phyloP scores from a whole-genome alignment of 2,888 invertebrate species.

The Ryuthela nishihirai region DNA sequence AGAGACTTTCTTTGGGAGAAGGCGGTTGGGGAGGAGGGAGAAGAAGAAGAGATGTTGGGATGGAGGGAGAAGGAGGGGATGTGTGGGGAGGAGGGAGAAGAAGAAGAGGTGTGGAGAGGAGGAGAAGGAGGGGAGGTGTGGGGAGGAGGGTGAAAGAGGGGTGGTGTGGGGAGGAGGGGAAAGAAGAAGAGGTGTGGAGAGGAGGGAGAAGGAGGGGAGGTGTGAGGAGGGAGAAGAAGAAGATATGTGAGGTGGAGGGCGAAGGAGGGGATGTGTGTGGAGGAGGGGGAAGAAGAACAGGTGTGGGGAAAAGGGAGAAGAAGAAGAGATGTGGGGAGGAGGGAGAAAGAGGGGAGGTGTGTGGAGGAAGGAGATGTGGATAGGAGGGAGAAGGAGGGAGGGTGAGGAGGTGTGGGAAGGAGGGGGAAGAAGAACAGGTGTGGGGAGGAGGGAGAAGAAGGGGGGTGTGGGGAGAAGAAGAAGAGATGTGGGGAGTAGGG shows the following conservation, averaged over 20 bases:
- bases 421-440: neutral
- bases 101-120: neutral
- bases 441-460: neutral
- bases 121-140: neutral
- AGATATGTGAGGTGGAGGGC: neutral
- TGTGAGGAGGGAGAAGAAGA: neutral
- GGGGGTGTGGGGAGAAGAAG: neutral
- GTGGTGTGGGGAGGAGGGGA: neutral
- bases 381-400: neutral
- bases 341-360: neutral
- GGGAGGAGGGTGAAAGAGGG: neutral
- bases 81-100: neutral
- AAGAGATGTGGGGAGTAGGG: neutral
- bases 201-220: neutral
- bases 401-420: neutral
- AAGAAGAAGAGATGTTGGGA: neutral
- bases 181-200: neutral
- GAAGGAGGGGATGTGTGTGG: neutral
- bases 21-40: neutral
- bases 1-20: too few relatives aligned
- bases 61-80: neutral
- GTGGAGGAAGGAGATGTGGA: neutral
- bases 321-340: neutral
- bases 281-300: neutral
- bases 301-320: slow-evolving; percentile 1